Conservation (phyloP, 2,113 vertebrate species). For the Erythrolamprus reginae region DNA sequence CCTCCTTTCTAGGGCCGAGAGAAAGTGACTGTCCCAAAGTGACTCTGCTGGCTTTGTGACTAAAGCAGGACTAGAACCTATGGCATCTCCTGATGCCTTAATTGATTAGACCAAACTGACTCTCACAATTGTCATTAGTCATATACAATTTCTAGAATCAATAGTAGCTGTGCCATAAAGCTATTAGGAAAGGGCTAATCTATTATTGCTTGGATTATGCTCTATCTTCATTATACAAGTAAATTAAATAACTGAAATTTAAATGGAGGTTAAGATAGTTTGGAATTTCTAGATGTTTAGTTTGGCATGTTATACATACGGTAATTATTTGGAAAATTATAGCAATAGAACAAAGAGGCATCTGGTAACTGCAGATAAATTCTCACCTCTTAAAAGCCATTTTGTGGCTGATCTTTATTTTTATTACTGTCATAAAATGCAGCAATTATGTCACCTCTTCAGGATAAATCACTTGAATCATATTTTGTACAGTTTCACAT, state of each 20-base stretch:
- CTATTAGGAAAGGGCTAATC: not conserved
- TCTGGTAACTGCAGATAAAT: not conserved
- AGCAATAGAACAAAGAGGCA: not conserved
- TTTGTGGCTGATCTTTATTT: not conserved
- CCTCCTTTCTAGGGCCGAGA: not conserved
- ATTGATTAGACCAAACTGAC: not conserved
- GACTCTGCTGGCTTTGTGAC: not conserved
- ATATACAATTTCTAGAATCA: not conserved
- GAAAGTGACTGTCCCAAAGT: not conserved
- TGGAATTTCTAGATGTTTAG: not conserved
- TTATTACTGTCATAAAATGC: not conserved
- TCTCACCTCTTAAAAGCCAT: not conserved
- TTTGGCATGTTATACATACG: not conserved
- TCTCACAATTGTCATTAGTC: not conserved
- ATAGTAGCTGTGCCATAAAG: accelerated
- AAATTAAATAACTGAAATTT: not conserved
- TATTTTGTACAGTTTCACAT: not conserved
- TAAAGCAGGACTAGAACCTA: not conserved
- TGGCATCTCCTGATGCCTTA: not conserved
- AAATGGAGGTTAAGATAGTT: not conserved
- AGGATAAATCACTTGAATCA: not conserved
- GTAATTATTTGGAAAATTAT: not conserved
- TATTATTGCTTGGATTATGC: accelerated
- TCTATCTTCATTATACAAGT: accelerated
- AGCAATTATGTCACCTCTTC: accelerated